Percentiles rank a stretch among this genome's conserved stretches.
These are phyloP conservation scores for Callipepla californica DNA, from an alignment of 2,113 vertebrate genomes.

Conservation along the genomic window DNA sequence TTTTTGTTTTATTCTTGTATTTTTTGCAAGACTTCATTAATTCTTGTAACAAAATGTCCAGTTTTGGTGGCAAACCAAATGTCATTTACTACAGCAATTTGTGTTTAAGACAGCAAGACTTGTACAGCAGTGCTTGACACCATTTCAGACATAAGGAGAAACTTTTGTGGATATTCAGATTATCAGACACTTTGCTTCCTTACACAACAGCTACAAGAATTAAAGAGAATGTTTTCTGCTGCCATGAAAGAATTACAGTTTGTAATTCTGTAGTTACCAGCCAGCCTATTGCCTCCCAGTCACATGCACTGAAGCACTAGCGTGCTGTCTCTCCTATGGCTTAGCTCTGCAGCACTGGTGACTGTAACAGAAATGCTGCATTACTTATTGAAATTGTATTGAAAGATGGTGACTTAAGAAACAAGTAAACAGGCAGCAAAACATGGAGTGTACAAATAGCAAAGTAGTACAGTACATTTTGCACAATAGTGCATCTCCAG, in stretches of 20 bases:
- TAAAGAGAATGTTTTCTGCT: not conserved
- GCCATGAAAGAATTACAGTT: not conserved
- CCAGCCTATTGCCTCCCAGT: not conserved
- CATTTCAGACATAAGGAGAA: not conserved
- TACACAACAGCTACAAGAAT: not conserved
- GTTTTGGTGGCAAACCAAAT: not conserved
- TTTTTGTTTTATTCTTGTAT: not conserved
- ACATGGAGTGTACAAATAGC: not conserved
- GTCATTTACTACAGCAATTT: not conserved
- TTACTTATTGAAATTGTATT: slow-evolving; percentile 15
- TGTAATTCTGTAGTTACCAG: not conserved
- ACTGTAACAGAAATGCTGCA: not conserved
- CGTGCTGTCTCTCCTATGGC: accelerated
- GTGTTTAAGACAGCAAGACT: not conserved
- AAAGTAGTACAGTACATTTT: not conserved
- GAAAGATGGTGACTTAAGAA: slow-evolving; percentile 15
- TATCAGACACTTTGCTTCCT: not conserved
- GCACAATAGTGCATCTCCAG: not conserved
- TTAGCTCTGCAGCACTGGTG: not conserved
- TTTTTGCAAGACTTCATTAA: not conserved
- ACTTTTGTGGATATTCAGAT: not conserved
- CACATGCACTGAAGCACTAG: not conserved
- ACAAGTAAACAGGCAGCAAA: slow-evolving; percentile 29
- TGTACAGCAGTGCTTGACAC: not conserved
- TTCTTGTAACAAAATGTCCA: not conserved